These are phyloP conservation scores for Protodeltote pygarga DNA, from an alignment of 2,888 invertebrate genomes.

Conservation along the genomic window DNA sequence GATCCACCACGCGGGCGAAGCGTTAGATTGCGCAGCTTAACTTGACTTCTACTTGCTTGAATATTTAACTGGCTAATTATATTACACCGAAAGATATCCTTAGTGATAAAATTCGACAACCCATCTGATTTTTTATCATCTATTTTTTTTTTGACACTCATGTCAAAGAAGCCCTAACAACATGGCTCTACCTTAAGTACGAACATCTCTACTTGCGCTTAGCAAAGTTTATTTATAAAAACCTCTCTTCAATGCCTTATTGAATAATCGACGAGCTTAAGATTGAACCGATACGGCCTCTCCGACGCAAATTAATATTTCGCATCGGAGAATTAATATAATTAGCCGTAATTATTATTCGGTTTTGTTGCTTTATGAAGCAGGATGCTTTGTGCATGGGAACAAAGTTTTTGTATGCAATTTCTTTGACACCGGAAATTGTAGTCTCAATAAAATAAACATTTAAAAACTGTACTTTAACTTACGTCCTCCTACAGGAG, in stretches of 20 bases:
- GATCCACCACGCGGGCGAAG: no score
- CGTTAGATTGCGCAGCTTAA: no score
- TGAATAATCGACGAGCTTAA: slow-evolving; percentile 72
- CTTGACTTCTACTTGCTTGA: no score
- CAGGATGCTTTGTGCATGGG: slow-evolving; percentile 39
- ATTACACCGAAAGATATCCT: no score
- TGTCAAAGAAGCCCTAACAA: no score
- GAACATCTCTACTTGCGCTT: slow-evolving; percentile 51
- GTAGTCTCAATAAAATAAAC: background rate
- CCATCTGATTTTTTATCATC: no score
- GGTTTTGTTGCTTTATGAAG: slow-evolving; percentile 50
- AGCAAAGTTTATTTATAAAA: slow-evolving; percentile 60
- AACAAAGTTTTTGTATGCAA: slow-evolving; percentile 11
- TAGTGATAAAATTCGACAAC: no score
- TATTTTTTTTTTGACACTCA: no score
- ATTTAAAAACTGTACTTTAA: no score
- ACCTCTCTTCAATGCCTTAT: slow-evolving; percentile 72
- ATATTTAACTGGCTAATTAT: no score
- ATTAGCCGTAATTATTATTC: slow-evolving; percentile 68
- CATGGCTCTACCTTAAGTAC: slow-evolving; percentile 58
- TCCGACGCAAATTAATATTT: slow-evolving; percentile 77
- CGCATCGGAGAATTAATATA: slow-evolving; percentile 71
- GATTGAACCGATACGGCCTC: slow-evolving; percentile 61
- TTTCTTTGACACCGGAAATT: slow-evolving; percentile 17
- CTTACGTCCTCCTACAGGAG: no score